A percentile compares a stretch with the other conserved stretches of the same genome.
Conservation (phyloP, 2,888 invertebrate species). For the Lutraria lutraria region DNA sequence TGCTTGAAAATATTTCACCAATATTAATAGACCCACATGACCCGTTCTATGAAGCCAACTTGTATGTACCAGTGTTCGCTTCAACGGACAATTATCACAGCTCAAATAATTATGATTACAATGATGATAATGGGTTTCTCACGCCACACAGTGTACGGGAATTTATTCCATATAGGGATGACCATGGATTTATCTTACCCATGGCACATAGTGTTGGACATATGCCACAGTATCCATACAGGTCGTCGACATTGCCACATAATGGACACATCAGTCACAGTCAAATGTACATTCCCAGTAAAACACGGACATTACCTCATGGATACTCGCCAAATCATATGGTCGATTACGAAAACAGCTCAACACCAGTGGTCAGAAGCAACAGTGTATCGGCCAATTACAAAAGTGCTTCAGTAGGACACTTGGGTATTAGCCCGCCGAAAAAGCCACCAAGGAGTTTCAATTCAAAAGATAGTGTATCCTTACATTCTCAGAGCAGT, state of each 20-base stretch:
- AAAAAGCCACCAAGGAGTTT: slow-evolving; percentile 80
- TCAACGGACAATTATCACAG: slow-evolving; percentile 53
- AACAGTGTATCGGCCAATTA: slow-evolving; percentile 58
- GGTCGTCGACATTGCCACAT: slow-evolving; percentile 58
- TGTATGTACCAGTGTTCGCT: slow-evolving; percentile 60
- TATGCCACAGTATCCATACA: slow-evolving; percentile 30
- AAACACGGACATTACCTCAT: slow-evolving; percentile 64
- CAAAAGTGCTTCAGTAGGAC: slow-evolving; percentile 81
- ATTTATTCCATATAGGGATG: slow-evolving; percentile 40
- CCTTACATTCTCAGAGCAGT: slow-evolving; percentile 70
- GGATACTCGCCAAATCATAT: slow-evolving; percentile 56
- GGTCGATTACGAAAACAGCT: slow-evolving; percentile 51
- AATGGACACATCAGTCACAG: slow-evolving; percentile 50
- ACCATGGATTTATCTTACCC: slow-evolving; percentile 49
- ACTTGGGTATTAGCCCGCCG: slow-evolving; percentile 73
- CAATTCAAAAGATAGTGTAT: slow-evolving; percentile 78
- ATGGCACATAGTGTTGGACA: slow-evolving; percentile 29
- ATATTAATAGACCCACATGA: slow-evolving; percentile 73
- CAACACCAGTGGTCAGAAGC: slow-evolving; percentile 53
- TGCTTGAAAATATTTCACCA: slow-evolving; percentile 79
- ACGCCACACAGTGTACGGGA: slow-evolving; percentile 32
- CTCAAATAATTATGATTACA: slow-evolving; percentile 46
- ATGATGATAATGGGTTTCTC: slow-evolving; percentile 52
- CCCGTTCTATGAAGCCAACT: slow-evolving; percentile 68
- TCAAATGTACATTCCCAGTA: slow-evolving; percentile 53